Conservation (phyloP, 2,797 vertebrate genomes). For the Oreochromis mossambicus region DNA sequence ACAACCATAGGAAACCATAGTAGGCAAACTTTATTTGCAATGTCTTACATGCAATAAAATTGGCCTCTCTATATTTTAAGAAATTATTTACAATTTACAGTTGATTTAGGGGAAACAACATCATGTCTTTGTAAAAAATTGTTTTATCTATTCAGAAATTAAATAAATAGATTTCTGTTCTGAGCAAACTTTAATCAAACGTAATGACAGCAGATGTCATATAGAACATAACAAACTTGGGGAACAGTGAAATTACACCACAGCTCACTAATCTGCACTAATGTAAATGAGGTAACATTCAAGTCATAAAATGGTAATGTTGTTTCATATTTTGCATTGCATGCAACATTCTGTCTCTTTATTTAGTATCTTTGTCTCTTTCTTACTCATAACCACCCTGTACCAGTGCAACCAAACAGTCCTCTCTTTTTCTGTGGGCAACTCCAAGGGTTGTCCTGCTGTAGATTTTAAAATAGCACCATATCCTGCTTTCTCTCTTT, state of each 20-base stretch:
- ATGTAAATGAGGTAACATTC: neutral
- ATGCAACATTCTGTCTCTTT: neutral
- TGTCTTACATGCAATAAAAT: neutral
- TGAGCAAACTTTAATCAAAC: neutral
- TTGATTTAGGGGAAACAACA: neutral
- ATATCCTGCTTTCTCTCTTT: neutral
- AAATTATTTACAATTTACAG: neutral
- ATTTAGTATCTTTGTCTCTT: neutral
- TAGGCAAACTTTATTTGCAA: neutral
- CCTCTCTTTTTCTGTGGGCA: neutral
- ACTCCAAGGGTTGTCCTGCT: neutral
- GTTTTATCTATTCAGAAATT: neutral
- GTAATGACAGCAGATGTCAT: neutral
- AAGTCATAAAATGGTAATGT: neutral
- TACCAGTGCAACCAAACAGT: neutral
- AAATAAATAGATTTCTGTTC: neutral
- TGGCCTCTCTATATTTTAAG: neutral
- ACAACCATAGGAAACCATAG: neutral
- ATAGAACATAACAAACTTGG: neutral
- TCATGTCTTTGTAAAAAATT: neutral
- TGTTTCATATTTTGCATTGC: neutral
- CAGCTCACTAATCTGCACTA: neutral
- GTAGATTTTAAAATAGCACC: slow-evolving; percentile 7
- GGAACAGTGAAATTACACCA: neutral
- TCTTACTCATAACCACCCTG: neutral